Percentiles rank a stretch among this genome's conserved stretches.
phyloP scores from a whole-genome alignment of 2,888 invertebrate genomes.

The Amblyteles armatorius region DNA sequence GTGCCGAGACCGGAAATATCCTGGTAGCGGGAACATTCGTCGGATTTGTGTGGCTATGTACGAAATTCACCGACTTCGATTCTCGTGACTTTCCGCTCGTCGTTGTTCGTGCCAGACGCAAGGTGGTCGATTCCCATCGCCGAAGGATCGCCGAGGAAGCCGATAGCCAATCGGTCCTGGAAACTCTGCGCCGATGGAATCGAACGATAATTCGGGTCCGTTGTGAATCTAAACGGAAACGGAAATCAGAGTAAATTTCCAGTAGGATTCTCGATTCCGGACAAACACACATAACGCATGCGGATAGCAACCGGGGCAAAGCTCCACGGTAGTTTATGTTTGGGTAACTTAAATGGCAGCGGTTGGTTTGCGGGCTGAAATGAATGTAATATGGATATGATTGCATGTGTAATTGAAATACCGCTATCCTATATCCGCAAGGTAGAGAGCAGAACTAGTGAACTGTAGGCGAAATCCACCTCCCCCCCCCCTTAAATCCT shows the following conservation, averaged over 20 bases:
- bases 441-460: slow-evolving; percentile 16
- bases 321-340: slow-evolving; percentile 69
- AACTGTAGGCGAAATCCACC: slow-evolving; percentile 9
- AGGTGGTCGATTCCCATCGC: slow-evolving; percentile 5
- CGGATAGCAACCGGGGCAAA: background rate
- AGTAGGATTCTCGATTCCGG: background rate
- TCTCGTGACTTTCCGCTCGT: background rate
- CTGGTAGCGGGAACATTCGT: slow-evolving; percentile 24
- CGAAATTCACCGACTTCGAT: slow-evolving; percentile 18
- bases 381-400: slow-evolving; percentile 75
- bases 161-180: slow-evolving; percentile 9
- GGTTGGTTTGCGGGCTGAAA: slow-evolving; percentile 53
- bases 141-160: background rate
- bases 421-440: slow-evolving; percentile 57
- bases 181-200: background rate
- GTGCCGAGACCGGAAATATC: slow-evolving; percentile 33
- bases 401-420: slow-evolving; percentile 79
- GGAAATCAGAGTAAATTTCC: background rate
- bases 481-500: slow-evolving; percentile 70
- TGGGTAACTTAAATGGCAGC: slow-evolving; percentile 58
- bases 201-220: background rate
- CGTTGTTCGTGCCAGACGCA: slow-evolving; percentile 17
- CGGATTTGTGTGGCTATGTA: slow-evolving; percentile 10
- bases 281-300: slow-evolving; percentile 14
- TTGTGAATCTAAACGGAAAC: background rate